phyloP scores from a whole-genome alignment of 2,113 vertebrate genomes.

The Crocuta crocuta region DNA sequence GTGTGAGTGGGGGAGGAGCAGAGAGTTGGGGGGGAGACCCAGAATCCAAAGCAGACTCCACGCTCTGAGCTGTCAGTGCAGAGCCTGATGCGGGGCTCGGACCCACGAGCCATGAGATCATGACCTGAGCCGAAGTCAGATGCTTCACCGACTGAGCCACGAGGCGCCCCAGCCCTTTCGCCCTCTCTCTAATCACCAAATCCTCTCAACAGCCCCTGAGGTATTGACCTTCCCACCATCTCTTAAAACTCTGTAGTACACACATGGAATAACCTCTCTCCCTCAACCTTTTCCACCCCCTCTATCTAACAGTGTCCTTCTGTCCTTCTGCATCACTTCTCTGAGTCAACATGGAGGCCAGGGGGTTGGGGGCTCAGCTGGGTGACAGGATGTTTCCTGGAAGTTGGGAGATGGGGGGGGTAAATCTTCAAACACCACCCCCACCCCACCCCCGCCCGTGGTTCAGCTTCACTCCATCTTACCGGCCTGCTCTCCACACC shows the following conservation, averaged over 20 bases:
- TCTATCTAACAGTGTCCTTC: not conserved
- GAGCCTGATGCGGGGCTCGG: too few species aligned
- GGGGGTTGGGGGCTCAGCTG: not conserved
- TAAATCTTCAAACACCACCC: not conserved
- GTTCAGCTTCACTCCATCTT: not conserved
- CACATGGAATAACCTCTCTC: not conserved
- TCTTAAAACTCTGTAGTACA: not conserved
- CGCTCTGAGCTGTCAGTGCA: too few species aligned
- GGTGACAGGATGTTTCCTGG: not conserved
- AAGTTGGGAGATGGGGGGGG: not conserved
- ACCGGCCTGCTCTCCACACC: accelerated
- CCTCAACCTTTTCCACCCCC: not conserved
- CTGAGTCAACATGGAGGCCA: accelerated
- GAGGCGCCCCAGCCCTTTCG: not conserved
- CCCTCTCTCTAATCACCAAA: not conserved
- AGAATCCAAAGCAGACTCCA: too few species aligned
- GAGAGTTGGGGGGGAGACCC: too few species aligned
- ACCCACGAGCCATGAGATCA: too few species aligned
- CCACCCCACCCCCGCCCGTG: not conserved
- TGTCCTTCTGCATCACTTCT: not conserved
- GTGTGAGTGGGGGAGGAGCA: too few species aligned
- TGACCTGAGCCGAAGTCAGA: too few species aligned
- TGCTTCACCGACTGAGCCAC: too few species aligned
- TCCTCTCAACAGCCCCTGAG: not conserved
- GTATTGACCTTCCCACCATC: not conserved